Evolutionary conservation across 2,888 invertebrate genomes (phyloP), one percentile per base, ranked within the genome.

Genomic region (Petrophora chlorosata): DNA sequence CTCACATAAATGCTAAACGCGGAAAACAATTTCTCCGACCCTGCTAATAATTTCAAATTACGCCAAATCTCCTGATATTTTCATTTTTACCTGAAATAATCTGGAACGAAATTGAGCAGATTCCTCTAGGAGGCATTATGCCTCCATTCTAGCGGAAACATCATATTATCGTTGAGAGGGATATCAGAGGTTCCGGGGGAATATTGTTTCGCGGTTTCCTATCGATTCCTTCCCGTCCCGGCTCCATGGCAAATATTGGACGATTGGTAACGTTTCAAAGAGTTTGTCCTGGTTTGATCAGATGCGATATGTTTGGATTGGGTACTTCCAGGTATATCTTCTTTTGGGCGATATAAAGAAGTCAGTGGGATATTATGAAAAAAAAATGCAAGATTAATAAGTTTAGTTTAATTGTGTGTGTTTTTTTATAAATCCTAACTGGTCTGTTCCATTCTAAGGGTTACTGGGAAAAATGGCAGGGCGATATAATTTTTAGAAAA

Each of bases 121-220:
- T 66, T 64, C 65, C 63, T 63, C 60, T 60, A 67, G 67, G 67
- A 69, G 67, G 70, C 71, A 78, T 79, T 77, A 78, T 74, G 72
- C 62, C 67, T 63, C 60, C 68, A 59, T 63, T 77, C 76, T 65
- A 55, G 63, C 71, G 80, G 76, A 82, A 85, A 81, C 76, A 79
- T 82, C 74, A 76, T 78, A 82, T 82, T 79, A 81, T 77, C 76
- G 73, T 61, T 35, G 61, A 65, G 61, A 68, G 65, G 68, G 70
- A 71, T n/a, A n/a, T n/a, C n/a, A n/a, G n/a, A n/a, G n/a, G n/a
- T n/a, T 73, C 70, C 70, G 63, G 58, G 61, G 61, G 71, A 76
- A 79, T 77, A 82, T 83, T 83, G 78, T 81, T 79, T 76, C 73
- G 75, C 68, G 79, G 77, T 77, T 73, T 73, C 67, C 71, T 76